phyloP scores from a whole-genome alignment of 2,113 vertebrate genomes.

The Ranitomeya imitator region DNA sequence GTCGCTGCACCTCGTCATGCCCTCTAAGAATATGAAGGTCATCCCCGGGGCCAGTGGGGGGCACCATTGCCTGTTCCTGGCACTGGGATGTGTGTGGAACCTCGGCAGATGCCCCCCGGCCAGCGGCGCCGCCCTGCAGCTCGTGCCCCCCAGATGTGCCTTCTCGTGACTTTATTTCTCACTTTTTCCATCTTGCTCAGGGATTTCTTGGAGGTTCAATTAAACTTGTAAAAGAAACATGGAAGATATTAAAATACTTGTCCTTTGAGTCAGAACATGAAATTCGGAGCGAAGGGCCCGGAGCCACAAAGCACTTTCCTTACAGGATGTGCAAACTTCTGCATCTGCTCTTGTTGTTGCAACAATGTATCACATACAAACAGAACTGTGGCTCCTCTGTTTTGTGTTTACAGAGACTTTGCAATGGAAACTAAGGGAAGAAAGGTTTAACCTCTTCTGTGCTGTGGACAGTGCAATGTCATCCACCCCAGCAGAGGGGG shows the following conservation, averaged over 20 bases:
- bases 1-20: neutral
- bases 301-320: neutral
- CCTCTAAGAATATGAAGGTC: neutral
- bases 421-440: neutral
- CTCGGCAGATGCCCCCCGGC: neutral
- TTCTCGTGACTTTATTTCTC: neutral
- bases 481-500: too few relatives aligned
- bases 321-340: neutral
- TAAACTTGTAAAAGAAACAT: neutral
- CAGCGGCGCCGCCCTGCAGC: neutral
- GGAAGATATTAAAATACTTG: slow-evolving; percentile 22
- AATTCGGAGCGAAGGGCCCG: neutral
- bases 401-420: neutral
- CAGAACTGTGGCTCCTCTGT: neutral
- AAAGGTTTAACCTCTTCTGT: neutral
- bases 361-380: neutral
- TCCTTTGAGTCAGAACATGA: neutral
- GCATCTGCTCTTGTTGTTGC: neutral
- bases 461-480: neutral
- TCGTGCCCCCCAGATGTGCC: neutral
- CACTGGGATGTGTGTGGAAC: neutral
- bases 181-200: neutral
- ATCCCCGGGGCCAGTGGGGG: neutral
- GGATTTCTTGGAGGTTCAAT: slow-evolving; percentile 5
- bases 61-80: neutral